Base-by-base conservation (phyloP, 2,888 invertebrate genomes). In the Phengaris alcon region DNA sequence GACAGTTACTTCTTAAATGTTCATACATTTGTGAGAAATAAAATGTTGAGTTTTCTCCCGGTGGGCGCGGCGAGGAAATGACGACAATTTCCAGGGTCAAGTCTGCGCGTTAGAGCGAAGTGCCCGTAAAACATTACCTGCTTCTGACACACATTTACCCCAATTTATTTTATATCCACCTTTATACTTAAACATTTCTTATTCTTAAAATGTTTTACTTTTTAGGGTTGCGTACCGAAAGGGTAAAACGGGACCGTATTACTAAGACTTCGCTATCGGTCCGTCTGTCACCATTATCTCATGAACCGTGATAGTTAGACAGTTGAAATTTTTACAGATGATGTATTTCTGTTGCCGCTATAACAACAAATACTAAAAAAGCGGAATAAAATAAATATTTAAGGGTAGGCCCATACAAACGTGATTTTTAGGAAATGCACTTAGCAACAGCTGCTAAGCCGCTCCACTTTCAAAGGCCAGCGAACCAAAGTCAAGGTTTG, bases 51-150 rank as follows among this genome's bases (percentile, higher is more conserved):
- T 54, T 54, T 54, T 35, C 54, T 9, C 72, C 35, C 12, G 52
- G 22, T 44, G 54, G 72, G 51, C 12, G 72, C n/a, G 72, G 54
- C 48, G 52, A 13, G 72, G 72, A 72, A 72, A 72, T 54, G 51
- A 13, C 72, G 72, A 54, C 72, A 44, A 72, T 72, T 72, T 54
- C 72, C 54, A 72, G 54, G 72, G 72, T 72, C 72, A 72, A 72
- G 72, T 51, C 15, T 15, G 22, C 54, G 72, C 72, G 51, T 22
- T 48, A 44, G 6, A n/a, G 72, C 12, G 13, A 35, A 72, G 35
- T 54, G 51, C 48, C 52, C 52, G 52, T 72, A 72, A 72, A 54
- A 70, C 70, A 70, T 70, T 54, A 35, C 54, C 52, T 54, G 22
- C 72, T 54, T 72, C 54, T 52, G 72, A 72, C 35, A 72, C 54